phyloP scores from a whole-genome alignment of 2,797 vertebrate species.

The Naso thynnoides region DNA sequence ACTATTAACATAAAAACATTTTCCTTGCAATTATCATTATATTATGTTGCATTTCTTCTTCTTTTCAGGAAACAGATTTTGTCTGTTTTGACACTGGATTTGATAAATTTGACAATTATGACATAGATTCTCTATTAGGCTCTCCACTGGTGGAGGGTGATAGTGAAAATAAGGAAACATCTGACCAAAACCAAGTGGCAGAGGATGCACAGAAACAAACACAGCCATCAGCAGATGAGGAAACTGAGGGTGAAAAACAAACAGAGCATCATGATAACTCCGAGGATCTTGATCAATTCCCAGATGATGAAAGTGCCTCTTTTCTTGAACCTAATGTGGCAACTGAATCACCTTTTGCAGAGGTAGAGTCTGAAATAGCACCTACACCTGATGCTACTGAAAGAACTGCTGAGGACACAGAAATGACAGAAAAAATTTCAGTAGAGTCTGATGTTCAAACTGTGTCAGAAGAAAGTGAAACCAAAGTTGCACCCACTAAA shows the following conservation, averaged over 20 bases:
- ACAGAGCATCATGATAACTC: conserved; percentile 31
- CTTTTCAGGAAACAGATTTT: conserved; percentile 94
- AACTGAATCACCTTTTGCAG: conserved; percentile 49
- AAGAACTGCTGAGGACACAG: conserved; percentile 16
- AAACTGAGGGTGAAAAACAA: conserved; percentile 28
- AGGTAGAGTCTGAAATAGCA: conserved; percentile 44
- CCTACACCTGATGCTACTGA: conserved; percentile 29
- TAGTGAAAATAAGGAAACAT: conserved; percentile 31
- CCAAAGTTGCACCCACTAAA: conserved; percentile 79
- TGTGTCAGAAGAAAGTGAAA: conserved; percentile 79
- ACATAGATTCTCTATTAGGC: conserved; percentile 88
- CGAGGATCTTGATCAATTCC: conserved; percentile 45
- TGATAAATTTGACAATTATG: conserved; percentile 92
- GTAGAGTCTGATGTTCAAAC: conserved; percentile 53
- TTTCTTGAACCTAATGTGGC: conserved; percentile 37
- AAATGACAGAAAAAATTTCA: conserved; percentile 19
- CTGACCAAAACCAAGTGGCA: conserved; percentile 44
- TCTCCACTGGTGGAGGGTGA: conserved; percentile 37
- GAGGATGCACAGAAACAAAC: conserved; percentile 38
- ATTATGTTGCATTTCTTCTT: conserved; percentile 17
- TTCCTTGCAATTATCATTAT: background rate
- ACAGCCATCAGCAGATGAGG: conserved; percentile 37
- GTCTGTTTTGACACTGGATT: conserved; percentile 93
- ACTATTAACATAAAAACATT: background rate
- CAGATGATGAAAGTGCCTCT: conserved; percentile 61